Evolutionary conservation across 2,113 vertebrate genomes (phyloP).

Genomic region (Corythaixoides concolor): DNA sequence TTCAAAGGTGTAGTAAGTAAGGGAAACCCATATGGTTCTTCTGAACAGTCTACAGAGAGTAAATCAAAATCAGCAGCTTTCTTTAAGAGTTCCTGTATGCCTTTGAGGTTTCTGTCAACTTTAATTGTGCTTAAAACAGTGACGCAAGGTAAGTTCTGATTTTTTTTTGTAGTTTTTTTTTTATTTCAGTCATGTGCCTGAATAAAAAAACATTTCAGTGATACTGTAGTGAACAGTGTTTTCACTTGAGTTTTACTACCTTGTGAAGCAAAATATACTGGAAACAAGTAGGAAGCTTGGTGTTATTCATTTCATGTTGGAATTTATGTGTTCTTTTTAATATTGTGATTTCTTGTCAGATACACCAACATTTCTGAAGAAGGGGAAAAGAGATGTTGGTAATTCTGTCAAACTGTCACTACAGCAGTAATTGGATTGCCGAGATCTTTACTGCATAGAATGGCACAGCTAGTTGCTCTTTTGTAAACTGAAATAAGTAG

Average conservation of each 20-base stretch:
- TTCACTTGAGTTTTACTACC: not conserved
- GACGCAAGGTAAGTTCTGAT: constrained; percentile 81
- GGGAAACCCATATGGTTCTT: not conserved
- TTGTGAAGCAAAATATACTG: not conserved
- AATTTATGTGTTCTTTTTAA: not conserved
- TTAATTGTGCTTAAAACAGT: constrained; percentile 87
- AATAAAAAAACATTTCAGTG: not conserved
- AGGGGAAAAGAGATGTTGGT: not conserved
- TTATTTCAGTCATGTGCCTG: too few species aligned
- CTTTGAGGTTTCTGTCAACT: constrained; percentile 81
- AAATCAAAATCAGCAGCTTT: constrained; percentile 72
- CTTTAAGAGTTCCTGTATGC: constrained; percentile 80
- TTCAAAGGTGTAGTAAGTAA: constrained; percentile 75
- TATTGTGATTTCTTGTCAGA: not conserved
- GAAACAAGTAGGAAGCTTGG: not conserved
- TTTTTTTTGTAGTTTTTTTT: not conserved
- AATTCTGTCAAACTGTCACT: not conserved
- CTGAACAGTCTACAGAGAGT: constrained; percentile 47
- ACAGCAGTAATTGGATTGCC: not conserved
- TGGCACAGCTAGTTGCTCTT: not conserved
- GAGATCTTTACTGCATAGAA: not conserved
- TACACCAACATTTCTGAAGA: not conserved
- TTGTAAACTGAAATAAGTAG: not conserved
- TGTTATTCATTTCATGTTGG: not conserved
- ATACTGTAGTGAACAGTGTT: not conserved